These are phyloP conservation scores for Glaucidium brasilianum DNA, from an alignment of 2,113 vertebrate species.

Conservation along the genomic window DNA sequence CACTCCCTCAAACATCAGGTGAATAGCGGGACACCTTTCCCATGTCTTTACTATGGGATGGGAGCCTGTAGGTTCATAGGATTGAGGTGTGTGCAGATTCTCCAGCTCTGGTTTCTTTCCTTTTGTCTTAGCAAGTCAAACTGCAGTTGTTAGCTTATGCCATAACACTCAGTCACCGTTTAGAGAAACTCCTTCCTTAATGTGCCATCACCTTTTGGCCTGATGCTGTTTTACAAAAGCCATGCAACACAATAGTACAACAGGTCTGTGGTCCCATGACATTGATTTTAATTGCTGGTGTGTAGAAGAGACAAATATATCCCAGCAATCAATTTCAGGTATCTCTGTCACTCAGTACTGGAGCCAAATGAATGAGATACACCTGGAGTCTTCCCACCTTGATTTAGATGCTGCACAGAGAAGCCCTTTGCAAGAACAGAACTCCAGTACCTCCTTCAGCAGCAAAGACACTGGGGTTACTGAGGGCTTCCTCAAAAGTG, in stretches of 20 bases:
- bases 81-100: neutral
- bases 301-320: neutral
- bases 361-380: neutral
- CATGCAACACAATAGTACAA: neutral
- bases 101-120: neutral
- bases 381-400: neutral
- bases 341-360: neutral
- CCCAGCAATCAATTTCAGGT: neutral
- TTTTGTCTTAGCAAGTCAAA: neutral
- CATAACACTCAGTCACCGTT: neutral
- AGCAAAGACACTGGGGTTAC: neutral
- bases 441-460: neutral
- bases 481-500: neutral
- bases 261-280: neutral
- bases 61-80: neutral
- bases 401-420: neutral
- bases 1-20: neutral
- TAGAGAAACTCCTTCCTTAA: neutral
- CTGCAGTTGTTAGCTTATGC: neutral
- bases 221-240: neutral
- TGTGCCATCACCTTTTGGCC: neutral
- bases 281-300: neutral
- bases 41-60: accelerated
- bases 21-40: neutral
- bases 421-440: neutral